A percentile compares a stretch with the other conserved stretches of the same genome.
phyloP scores from a whole-genome alignment of 2,797 vertebrate genomes.

The Sebastes glaucus region DNA sequence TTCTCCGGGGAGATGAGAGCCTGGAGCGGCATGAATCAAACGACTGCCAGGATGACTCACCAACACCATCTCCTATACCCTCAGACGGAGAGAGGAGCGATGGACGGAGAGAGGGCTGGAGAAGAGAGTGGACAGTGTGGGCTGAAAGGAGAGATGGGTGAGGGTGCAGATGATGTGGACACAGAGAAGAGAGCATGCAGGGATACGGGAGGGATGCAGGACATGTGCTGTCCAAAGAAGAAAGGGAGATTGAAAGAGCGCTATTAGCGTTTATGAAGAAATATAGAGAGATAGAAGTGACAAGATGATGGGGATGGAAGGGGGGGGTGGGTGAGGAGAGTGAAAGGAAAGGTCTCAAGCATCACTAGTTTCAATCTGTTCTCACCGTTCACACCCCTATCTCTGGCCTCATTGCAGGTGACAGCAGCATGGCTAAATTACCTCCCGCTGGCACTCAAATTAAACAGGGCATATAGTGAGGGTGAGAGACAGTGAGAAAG shows the following conservation, averaged over 20 bases:
- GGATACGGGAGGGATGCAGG: background rate
- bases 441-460: conserved; percentile 85
- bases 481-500: conserved; percentile 51
- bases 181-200: background rate
- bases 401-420: conserved; percentile 76
- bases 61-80: conserved; percentile 46
- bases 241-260: conserved; percentile 38
- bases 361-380: conserved; percentile 71
- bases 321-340: conserved; percentile 10
- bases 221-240: conserved; percentile 9
- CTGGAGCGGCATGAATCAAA: conserved; percentile 80
- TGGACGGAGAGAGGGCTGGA: conserved; percentile 35
- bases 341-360: conserved; percentile 69
- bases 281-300: conserved; percentile 55
- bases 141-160: background rate
- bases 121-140: conserved; percentile 30
- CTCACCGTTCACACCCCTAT: conserved; percentile 55
- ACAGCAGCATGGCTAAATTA: conserved; percentile 85
- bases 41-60: conserved; percentile 73
- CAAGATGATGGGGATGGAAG: conserved; percentile 36
- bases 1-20: conserved; percentile 84
- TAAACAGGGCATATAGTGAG: conserved; percentile 74
- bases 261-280: conserved; percentile 62
- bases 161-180: background rate
- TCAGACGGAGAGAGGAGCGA: conserved; percentile 34